These are phyloP conservation scores for Otocyon megalotis DNA, from an alignment of 2,113 vertebrate genomes.

Conservation along the genomic window DNA sequence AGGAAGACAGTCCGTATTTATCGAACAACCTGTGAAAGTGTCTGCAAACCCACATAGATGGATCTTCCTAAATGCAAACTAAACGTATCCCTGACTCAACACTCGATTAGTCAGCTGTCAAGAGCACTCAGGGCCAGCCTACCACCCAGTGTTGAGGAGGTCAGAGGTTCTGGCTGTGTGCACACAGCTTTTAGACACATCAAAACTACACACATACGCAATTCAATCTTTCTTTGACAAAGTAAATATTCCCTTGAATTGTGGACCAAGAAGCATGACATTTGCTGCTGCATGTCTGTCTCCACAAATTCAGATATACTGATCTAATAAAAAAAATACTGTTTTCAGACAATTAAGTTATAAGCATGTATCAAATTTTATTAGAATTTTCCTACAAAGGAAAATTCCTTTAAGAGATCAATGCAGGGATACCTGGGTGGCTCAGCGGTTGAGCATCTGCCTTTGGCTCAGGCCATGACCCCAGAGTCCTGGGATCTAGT, in stretches of 20 bases:
- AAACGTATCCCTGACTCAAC: background rate
- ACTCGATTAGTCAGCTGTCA: background rate
- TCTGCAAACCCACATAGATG: background rate
- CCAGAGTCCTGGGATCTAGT: too few relatives aligned
- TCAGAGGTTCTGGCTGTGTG: background rate
- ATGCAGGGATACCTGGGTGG: background rate
- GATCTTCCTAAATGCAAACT: background rate
- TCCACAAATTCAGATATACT: background rate
- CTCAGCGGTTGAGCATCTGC: too few relatives aligned
- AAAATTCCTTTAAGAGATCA: background rate
- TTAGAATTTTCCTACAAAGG: background rate
- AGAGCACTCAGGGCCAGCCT: background rate
- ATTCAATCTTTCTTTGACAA: background rate
- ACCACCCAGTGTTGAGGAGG: background rate
- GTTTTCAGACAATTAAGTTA: background rate
- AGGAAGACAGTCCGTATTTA: background rate
- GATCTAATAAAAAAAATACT: background rate
- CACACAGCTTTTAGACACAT: background rate
- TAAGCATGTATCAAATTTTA: background rate
- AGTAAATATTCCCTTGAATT: background rate
- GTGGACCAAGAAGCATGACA: background rate
- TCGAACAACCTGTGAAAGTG: background rate
- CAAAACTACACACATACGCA: background rate
- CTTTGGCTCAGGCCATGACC: too few relatives aligned
- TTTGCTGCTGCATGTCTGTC: background rate